phyloP scores from a whole-genome alignment of 2,113 vertebrate species.

The Cavia aperea region DNA sequence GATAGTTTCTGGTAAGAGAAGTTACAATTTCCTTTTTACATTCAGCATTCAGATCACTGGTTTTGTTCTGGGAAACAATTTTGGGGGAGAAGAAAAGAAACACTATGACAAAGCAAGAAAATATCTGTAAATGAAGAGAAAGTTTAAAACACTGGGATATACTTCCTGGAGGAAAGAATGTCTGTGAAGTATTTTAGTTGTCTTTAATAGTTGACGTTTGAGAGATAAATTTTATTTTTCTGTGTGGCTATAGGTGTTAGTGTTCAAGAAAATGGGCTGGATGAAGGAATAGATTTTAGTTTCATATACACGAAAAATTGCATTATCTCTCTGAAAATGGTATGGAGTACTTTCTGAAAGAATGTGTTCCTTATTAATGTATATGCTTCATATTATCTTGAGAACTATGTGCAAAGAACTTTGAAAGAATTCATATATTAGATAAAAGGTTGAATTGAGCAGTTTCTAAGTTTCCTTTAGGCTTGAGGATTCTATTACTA shows the following conservation, averaged over 20 bases:
- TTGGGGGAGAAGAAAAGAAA: not conserved
- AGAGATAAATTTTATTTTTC: not conserved
- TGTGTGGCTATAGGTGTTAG: not conserved
- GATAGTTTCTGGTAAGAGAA: not conserved
- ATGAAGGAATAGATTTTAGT: not conserved
- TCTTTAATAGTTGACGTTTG: not conserved
- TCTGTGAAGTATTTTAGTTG: not conserved
- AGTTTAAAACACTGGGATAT: not conserved
- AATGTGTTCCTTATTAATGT: not conserved
- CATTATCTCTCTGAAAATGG: constrained; percentile 18
- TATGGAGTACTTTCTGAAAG: not conserved
- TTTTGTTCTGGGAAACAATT: not conserved
- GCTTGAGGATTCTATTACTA: not conserved
- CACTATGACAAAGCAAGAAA: not conserved
- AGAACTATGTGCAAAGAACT: not conserved
- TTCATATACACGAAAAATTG: not conserved
- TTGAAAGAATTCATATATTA: constrained; percentile 15
- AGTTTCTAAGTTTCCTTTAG: not conserved
- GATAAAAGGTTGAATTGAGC: not conserved
- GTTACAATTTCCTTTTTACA: not conserved
- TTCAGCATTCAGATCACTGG: not conserved
- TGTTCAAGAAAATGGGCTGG: not conserved
- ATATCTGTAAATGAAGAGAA: not conserved
- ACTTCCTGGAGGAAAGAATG: not conserved
- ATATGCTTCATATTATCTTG: not conserved